Evolutionary conservation across 2,113 vertebrate genomes (phyloP).

Genomic region (Panurus biarmicus): DNA sequence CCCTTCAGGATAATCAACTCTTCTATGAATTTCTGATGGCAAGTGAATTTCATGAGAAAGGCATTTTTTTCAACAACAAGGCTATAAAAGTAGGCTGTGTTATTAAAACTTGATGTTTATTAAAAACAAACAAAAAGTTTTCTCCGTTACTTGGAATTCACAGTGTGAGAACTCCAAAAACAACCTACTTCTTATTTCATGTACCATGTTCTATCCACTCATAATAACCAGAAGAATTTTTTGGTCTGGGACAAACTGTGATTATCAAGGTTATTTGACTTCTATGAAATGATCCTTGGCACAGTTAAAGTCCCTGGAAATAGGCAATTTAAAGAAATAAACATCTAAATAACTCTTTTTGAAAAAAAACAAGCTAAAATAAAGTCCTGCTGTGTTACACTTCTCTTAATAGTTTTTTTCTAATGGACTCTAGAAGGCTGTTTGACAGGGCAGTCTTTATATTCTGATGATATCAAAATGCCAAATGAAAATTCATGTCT

Average conservation of each 20-base stretch:
- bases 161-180: neutral
- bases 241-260: neutral
- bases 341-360: neutral
- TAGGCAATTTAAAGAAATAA: slow-evolving; percentile 41
- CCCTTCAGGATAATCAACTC: neutral
- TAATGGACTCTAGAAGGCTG: neutral
- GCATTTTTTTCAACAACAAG: neutral
- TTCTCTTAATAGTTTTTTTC: slow-evolving; percentile 44
- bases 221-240: neutral
- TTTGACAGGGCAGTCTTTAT: slow-evolving; percentile 42
- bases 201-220: neutral
- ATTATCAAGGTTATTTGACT: neutral
- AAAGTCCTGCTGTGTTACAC: slow-evolving; percentile 23
- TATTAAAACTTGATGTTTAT: neutral
- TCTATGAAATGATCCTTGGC: slow-evolving; percentile 21
- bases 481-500: slow-evolving; percentile 53
- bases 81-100: neutral
- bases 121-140: neutral
- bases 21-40: neutral
- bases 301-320: slow-evolving; percentile 29
- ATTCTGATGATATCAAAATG: slow-evolving; percentile 55
- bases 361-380: neutral
- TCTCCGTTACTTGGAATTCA: neutral
- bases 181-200: neutral
- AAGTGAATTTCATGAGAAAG: neutral